These are phyloP conservation scores for Pagetopsis macropterus DNA, from an alignment of 2,797 vertebrate species.

Conservation along the genomic window DNA sequence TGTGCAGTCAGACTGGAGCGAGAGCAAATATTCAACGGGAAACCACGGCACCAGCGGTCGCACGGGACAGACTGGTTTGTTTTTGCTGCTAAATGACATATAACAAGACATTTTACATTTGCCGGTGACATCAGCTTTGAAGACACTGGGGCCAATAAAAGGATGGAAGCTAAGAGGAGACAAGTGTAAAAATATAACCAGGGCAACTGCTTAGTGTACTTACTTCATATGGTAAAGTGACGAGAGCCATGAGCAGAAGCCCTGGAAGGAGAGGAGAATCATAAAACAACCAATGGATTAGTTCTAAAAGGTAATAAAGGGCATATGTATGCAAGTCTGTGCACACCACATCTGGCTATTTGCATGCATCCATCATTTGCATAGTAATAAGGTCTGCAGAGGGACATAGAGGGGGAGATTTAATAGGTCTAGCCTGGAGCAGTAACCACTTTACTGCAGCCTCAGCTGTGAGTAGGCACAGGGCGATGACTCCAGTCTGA, in stretches of 20 bases:
- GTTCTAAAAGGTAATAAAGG: constrained; percentile 64
- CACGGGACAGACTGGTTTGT: constrained; percentile 74
- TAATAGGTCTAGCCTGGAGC: constrained; percentile 78
- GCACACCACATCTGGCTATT: constrained; percentile 59
- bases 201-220: constrained; percentile 76
- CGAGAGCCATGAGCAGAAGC: constrained; percentile 95
- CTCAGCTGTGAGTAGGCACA: constrained; percentile 66
- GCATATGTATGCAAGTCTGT: constrained; percentile 47
- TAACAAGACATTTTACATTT: constrained; percentile 67
- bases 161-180: constrained; percentile 44
- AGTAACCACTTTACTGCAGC: constrained; percentile 71
- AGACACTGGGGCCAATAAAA: constrained; percentile 58
- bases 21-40: constrained; percentile 70
- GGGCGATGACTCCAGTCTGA: constrained; percentile 67
- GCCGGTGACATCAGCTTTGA: constrained; percentile 75
- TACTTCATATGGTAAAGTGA: constrained; percentile 98
- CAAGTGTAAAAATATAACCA: constrained; percentile 46
- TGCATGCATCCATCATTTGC: constrained; percentile 64
- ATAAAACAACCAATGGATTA: constrained; percentile 53
- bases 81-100: constrained; percentile 81
- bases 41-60: constrained; percentile 70
- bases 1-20: constrained; percentile 64
- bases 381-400: constrained; percentile 64
- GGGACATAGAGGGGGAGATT: constrained; percentile 59
- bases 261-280: constrained; percentile 82